Evolutionary conservation across 2,113 vertebrate species (phyloP).

Genomic region (Pampusana beccarii): DNA sequence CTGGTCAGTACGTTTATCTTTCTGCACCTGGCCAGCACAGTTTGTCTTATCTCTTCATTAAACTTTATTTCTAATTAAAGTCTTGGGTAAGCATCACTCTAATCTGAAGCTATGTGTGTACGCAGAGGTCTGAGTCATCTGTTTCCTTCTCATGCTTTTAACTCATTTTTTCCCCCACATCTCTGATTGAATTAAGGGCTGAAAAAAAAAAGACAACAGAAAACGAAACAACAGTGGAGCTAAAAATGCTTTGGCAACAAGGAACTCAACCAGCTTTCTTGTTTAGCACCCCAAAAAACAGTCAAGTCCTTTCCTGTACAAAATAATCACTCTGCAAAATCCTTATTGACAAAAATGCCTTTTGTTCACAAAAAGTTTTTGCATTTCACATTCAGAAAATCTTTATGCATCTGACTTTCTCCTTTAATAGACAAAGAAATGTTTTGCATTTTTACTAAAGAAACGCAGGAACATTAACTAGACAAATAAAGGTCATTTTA

Average conservation of each 20-base stretch:
- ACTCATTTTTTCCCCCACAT: background rate
- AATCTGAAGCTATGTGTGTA: accelerated
- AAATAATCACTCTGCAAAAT: background rate
- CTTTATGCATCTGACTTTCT: background rate
- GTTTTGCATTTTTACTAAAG: background rate
- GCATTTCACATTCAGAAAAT: background rate
- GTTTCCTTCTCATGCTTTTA: background rate
- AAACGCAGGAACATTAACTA: background rate
- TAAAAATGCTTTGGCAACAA: background rate
- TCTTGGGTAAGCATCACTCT: background rate
- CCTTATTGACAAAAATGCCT: background rate
- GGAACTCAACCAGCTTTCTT: background rate
- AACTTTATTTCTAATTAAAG: background rate
- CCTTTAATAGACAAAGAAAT: background rate
- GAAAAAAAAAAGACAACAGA: background rate
- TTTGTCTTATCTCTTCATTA: background rate
- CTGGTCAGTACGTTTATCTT: background rate
- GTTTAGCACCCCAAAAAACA: background rate
- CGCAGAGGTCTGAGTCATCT: background rate
- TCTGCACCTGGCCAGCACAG: background rate
- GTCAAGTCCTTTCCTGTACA: background rate
- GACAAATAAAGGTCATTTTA: background rate
- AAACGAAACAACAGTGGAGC: background rate
- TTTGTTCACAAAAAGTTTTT: background rate
- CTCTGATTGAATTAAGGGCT: background rate